These are phyloP conservation scores for Adineta ricciae DNA, from an alignment of 2,888 invertebrate species.

Conservation along the genomic window DNA sequence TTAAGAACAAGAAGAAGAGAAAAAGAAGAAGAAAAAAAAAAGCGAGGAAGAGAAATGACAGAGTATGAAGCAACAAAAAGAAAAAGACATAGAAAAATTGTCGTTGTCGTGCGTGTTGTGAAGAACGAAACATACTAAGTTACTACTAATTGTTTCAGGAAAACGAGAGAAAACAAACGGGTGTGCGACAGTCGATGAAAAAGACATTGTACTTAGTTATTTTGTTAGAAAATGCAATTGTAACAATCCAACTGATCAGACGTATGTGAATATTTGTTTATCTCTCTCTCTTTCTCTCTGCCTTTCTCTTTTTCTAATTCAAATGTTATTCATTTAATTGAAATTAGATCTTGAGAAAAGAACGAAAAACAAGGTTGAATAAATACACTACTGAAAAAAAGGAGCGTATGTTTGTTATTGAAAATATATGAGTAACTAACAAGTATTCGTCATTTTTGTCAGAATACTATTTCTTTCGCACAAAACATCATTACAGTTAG, in stretches of 20 bases:
- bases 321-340: neutral
- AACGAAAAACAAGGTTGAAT: neutral
- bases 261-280: neutral
- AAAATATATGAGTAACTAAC: neutral
- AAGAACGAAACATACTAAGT: neutral
- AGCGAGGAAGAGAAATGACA: neutral
- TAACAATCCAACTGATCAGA: neutral
- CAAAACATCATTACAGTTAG: neutral
- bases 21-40: neutral
- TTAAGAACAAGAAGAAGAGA: slow-evolving; percentile 2
- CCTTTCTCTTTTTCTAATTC: neutral
- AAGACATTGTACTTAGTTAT: neutral
- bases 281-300: neutral
- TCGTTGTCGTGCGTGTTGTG: neutral
- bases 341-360: neutral
- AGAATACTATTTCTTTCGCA: neutral
- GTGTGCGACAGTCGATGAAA: neutral
- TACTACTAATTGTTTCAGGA: slow-evolving; percentile 3
- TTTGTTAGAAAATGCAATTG: neutral
- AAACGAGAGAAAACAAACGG: neutral
- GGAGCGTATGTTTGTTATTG: neutral
- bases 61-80: neutral
- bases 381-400: neutral
- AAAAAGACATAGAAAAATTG: neutral
- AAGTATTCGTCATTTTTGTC: neutral